Evolutionary conservation across 2,113 vertebrate species (phyloP).

Genomic region (Miniopterus natalensis): DNA sequence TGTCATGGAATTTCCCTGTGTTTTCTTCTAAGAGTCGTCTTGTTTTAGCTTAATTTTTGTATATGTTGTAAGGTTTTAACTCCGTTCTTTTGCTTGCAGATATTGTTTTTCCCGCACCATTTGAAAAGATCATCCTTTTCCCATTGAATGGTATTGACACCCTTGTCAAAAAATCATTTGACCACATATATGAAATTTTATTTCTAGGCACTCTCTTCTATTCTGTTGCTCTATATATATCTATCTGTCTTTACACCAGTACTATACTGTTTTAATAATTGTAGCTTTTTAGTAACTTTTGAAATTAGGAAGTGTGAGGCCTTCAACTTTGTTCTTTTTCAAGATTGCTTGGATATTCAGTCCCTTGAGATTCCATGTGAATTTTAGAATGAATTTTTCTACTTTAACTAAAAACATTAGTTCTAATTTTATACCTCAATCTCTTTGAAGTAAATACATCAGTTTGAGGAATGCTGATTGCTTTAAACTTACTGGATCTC

Average conservation of each 20-base stretch:
- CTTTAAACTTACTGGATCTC: not conserved
- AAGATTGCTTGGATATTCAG: not conserved
- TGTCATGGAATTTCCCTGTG: not conserved
- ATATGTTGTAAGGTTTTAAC: not conserved
- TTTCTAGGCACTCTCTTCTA: not conserved
- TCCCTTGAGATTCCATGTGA: not conserved
- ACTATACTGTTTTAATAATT: not conserved
- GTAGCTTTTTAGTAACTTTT: not conserved
- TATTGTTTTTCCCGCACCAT: not conserved
- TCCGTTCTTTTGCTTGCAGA: not conserved
- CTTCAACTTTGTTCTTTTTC: not conserved
- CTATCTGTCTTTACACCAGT: not conserved
- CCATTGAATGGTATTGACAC: not conserved
- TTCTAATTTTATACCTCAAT: not conserved
- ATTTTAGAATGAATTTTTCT: conserved; percentile 24
- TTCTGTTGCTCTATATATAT: not conserved
- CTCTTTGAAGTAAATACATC: not conserved
- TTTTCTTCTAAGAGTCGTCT: not conserved
- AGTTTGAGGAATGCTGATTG: not conserved
- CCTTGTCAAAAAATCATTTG: not conserved
- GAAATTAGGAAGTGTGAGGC: not conserved
- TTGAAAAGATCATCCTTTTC: not conserved
- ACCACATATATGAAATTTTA: not conserved
- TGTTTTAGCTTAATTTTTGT: not conserved
- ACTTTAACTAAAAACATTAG: not conserved